These are phyloP conservation scores for Branchipolynoe longqiensis DNA, from an alignment of 2,888 invertebrate genomes.

Conservation along the genomic window DNA sequence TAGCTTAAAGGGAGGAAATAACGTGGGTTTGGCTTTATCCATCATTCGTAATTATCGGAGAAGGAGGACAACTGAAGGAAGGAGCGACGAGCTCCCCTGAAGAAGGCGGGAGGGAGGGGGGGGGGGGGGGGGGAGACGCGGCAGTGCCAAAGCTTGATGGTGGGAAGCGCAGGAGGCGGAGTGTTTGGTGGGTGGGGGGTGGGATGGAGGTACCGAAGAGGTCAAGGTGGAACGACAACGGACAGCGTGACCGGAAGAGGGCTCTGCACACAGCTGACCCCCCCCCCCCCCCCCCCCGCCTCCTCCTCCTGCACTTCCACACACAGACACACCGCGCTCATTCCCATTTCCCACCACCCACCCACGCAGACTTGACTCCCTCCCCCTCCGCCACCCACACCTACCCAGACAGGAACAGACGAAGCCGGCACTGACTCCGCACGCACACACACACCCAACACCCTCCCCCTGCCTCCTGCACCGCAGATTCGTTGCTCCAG, in stretches of 20 bases:
- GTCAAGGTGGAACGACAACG: constrained; percentile 20
- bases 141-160: constrained; percentile 6
- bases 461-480: background rate
- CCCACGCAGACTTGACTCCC: too few species aligned
- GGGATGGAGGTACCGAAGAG: background rate
- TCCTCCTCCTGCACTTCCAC: background rate
- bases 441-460: too few species aligned
- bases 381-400: too few species aligned
- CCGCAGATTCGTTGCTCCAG: constrained; percentile 23
- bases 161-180: background rate
- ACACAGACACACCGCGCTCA: too few species aligned
- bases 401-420: too few species aligned
- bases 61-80: too few species aligned
- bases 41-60: too few species aligned
- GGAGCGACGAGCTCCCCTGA: background rate
- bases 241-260: constrained; percentile 27
- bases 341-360: too few species aligned
- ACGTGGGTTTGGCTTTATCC: too few species aligned
- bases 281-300: background rate
- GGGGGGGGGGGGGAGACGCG: background rate
- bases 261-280: background rate
- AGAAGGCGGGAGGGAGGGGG: background rate
- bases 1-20: too few species aligned
- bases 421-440: too few species aligned
- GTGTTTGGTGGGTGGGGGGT: constrained; percentile 1